Conservation (phyloP, 2,113 vertebrate genomes). For the Himantopus leucocephalus region DNA sequence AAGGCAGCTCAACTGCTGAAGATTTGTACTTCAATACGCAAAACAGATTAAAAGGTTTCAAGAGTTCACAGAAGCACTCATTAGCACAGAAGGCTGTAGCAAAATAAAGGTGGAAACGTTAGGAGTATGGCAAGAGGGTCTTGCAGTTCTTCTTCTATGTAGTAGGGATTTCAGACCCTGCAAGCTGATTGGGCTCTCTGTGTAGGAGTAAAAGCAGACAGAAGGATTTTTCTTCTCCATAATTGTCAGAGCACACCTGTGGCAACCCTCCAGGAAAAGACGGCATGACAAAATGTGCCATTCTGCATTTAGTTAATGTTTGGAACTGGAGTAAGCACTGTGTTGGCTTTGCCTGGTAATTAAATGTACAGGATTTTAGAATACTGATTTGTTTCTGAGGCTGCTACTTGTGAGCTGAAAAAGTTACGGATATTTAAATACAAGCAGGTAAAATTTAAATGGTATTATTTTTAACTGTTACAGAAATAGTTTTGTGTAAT, state of each 20-base stretch:
- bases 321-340: neutral
- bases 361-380: neutral
- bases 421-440: neutral
- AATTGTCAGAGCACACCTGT: neutral
- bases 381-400: neutral
- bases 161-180: neutral
- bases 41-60: neutral
- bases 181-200: neutral
- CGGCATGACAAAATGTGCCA: neutral
- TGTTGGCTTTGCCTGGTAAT: neutral
- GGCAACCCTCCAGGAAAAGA: neutral
- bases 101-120: neutral
- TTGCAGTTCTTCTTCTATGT: neutral
- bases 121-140: neutral
- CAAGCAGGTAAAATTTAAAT: neutral
- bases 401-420: neutral
- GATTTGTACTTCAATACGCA: neutral
- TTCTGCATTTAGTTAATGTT: neutral
- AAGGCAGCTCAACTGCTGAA: neutral
- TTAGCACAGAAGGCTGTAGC: neutral
- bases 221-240: neutral
- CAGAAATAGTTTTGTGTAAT: neutral
- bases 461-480: neutral
- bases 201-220: neutral
- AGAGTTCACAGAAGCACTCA: neutral